A percentile compares a stretch with the other conserved stretches of the same genome.
phyloP scores from a whole-genome alignment of 2,888 invertebrate species.

The Herminia tarsipennalis region DNA sequence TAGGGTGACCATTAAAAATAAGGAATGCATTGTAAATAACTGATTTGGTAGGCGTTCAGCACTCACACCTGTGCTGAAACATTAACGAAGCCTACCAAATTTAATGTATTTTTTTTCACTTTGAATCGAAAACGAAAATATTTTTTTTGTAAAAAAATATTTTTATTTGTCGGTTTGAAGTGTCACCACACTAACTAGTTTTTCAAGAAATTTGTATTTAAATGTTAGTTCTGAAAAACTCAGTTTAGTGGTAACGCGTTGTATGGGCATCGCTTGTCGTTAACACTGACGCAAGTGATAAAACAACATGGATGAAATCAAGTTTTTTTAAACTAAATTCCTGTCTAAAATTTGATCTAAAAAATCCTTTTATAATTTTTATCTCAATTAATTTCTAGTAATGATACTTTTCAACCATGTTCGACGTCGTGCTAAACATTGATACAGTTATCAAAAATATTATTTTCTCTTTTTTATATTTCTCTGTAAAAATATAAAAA shows the following conservation, averaged over 20 bases:
- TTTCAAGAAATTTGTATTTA: slow-evolving; percentile 45
- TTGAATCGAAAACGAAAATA: slow-evolving; percentile 23
- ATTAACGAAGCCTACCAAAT: slow-evolving; percentile 72
- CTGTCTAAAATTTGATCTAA: background rate
- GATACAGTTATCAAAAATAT: slow-evolving; percentile 9
- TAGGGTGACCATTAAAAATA: slow-evolving; percentile 65
- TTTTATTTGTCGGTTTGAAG: slow-evolving; percentile 42
- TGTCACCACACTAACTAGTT: slow-evolving; percentile 51
- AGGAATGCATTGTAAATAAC: slow-evolving; percentile 83
- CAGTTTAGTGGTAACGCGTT: slow-evolving; percentile 65
- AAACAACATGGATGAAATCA: slow-evolving; percentile 54
- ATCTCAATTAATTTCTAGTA: no score
- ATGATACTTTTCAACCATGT: slow-evolving; percentile 41
- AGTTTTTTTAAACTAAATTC: background rate
- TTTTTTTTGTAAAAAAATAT: slow-evolving; percentile 29
- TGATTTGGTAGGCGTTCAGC: slow-evolving; percentile 75
- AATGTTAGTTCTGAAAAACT: slow-evolving; percentile 35
- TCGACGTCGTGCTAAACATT: slow-evolving; percentile 40
- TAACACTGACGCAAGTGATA: slow-evolving; percentile 76
- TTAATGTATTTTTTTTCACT: slow-evolving; percentile 51
- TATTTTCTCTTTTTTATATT: slow-evolving; percentile 29
- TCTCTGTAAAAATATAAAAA: slow-evolving; percentile 24
- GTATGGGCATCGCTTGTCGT: slow-evolving; percentile 84
- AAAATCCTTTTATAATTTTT: background rate
- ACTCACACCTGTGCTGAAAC: slow-evolving; percentile 68